Conservation (phyloP, 1,140 invertebrate genomes). For the Mizuhopecten yessoensis region DNA sequence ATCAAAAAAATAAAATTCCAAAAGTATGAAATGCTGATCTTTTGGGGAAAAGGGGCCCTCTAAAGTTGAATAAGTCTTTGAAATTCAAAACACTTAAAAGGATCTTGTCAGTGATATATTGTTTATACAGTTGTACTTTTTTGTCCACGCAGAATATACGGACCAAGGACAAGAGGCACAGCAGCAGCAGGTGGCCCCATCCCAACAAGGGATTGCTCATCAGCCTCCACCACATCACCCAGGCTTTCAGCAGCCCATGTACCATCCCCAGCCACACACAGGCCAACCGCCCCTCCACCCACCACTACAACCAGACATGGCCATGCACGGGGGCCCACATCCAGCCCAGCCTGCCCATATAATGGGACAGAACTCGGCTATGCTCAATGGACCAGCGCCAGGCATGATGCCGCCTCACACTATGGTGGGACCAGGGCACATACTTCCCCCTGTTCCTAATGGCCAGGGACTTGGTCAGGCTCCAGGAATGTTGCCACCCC, state of each 20-base stretch:
- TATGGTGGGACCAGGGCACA: conserved; percentile 32
- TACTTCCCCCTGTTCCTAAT: conserved; percentile 44
- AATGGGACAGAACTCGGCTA: conserved; percentile 21
- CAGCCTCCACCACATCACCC: conserved; percentile 32
- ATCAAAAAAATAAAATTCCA: too few species aligned
- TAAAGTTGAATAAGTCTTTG: too few species aligned
- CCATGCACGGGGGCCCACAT: background rate
- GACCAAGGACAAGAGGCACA: conserved; percentile 1
- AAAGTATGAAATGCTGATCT: too few species aligned
- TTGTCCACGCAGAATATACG: background rate
- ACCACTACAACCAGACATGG: background rate
- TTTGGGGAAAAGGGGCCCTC: too few species aligned
- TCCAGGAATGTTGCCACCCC: background rate
- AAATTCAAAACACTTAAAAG: too few species aligned
- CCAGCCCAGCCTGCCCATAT: background rate
- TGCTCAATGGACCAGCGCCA: conserved; percentile 46
- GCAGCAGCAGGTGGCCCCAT: background rate
- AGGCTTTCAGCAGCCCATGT: conserved; percentile 41
- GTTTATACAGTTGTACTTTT: too few species aligned
- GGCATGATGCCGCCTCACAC: conserved; percentile 2
- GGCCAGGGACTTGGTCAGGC: conserved; percentile 15
- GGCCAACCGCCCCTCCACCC: background rate
- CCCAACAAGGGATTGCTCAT: conserved; percentile 6
- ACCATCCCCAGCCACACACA: background rate
- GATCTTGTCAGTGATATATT: too few species aligned